Percentiles rank a stretch among this genome's conserved stretches.
Conservation (phyloP, 2,113 vertebrate genomes). For the Daboia siamensis region DNA sequence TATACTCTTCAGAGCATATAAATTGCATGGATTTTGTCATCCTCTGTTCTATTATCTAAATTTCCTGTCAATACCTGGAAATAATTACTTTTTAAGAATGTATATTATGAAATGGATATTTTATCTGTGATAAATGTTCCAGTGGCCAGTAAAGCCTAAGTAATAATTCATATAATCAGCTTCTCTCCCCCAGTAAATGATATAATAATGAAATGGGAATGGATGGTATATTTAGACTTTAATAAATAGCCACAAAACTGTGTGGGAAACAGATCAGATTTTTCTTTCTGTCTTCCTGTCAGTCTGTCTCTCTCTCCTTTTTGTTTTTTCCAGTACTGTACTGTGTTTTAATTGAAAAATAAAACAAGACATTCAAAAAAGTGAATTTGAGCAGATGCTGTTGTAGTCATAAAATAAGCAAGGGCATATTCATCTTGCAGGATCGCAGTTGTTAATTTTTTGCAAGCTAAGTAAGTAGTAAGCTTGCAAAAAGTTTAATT, state of each 20-base stretch:
- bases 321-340: not conserved
- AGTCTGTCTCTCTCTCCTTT: not conserved
- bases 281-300: not conserved
- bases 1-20: not conserved
- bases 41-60: not conserved
- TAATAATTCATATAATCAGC: not conserved
- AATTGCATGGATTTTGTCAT: not conserved
- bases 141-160: not conserved
- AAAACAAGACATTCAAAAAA: not conserved
- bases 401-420: not conserved
- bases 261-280: not conserved
- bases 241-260: not conserved
- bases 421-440: fast-evolving
- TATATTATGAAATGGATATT: not conserved
- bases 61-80: not conserved
- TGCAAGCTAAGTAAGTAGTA: not conserved
- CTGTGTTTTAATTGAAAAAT: not conserved
- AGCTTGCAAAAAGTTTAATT: not conserved
- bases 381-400: not conserved
- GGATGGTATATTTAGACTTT: not conserved
- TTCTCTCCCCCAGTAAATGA: not conserved
- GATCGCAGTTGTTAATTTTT: not conserved
- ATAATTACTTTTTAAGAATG: not conserved
- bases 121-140: not conserved
- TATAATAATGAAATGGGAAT: not conserved